Evolutionary conservation across 2,797 vertebrate genomes (phyloP), one percentile per base, ranked within the genome.

Genomic region (Lerista edwardsae): DNA sequence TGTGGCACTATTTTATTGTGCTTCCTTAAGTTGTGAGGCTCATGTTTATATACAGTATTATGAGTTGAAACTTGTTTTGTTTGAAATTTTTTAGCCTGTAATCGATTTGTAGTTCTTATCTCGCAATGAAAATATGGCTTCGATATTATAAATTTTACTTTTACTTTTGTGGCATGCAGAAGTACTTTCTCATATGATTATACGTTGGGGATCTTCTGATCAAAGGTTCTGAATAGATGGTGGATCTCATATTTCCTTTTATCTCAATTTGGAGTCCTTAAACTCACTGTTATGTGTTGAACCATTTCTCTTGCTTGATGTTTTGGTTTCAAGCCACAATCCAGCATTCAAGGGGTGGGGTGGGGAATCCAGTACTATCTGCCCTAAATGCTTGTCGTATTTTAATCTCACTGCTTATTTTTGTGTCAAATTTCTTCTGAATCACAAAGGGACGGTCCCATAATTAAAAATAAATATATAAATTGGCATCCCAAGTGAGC

Each of bases 341-440:
- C 15, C 61, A 76, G 75, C 91, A 90, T 91, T 72, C 41, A 90
- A 75, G 17, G 41, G 14, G 14, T 65, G 14, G 51, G 47, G 12
- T 2, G 9, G 25, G 27, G 11, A 47, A 81, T 89, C 29, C 67
- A 59, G 75, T 81, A 86, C 77, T 61, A 79, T 79, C 67, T 47
- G 25, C 61, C 72, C 36, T 11, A 75, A 75, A 74, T 84, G 76
- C 81, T 65, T 87, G 88, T 91, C 88, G 94, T 94, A 93, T 87
- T 83, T 91, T 87, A 85, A 57, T 36, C 79, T 81, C 73, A 79
- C 59, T 21, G 91, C 84, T 81, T 82, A 82, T 68, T 91, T 89
- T 90, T 72, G 77, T 85, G 68, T 82, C 85, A 82, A 79, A 81
- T 67, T 65, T 87, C 81, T 91, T 90, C 79, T 94, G 91, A 89